Evolutionary conservation across 2,888 invertebrate species (phyloP).

Genomic region (Ellobium chinense): DNA sequence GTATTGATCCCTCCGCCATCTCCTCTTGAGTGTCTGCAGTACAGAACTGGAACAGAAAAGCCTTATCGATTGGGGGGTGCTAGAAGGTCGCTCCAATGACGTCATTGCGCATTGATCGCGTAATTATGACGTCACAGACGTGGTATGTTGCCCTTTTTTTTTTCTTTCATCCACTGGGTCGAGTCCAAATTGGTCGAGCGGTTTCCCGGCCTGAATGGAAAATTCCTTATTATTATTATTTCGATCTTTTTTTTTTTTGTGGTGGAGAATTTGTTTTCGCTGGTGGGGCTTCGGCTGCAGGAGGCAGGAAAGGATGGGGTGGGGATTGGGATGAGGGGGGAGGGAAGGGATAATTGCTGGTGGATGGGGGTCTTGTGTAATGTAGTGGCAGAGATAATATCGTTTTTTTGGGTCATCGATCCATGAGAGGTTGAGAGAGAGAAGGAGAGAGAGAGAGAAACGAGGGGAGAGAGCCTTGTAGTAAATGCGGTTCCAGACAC

Average conservation of each 20-base stretch:
- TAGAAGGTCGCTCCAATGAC: constrained; percentile 30
- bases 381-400: too few species aligned
- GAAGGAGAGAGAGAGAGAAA: too few species aligned
- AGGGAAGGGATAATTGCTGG: too few species aligned
- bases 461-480: too few species aligned
- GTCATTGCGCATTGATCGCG: constrained; percentile 14
- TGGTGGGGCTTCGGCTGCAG: too few species aligned
- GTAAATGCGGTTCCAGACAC: too few species aligned
- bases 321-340: too few species aligned
- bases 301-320: too few species aligned
- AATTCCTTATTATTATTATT: neutral
- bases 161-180: neutral
- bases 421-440: too few species aligned
- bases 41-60: constrained; percentile 33
- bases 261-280: too few species aligned
- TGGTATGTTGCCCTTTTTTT: neutral
- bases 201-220: constrained; percentile 7
- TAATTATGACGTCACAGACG: constrained; percentile 24
- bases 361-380: too few species aligned
- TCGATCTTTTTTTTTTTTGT: neutral
- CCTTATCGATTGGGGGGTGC: neutral
- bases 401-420: too few species aligned
- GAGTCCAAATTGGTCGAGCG: neutral
- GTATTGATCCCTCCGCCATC: constrained; percentile 3
- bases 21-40: constrained; percentile 1